Evolutionary conservation across 2,888 invertebrate genomes (phyloP).

Genomic region (Phytoseiulus persimilis): DNA sequence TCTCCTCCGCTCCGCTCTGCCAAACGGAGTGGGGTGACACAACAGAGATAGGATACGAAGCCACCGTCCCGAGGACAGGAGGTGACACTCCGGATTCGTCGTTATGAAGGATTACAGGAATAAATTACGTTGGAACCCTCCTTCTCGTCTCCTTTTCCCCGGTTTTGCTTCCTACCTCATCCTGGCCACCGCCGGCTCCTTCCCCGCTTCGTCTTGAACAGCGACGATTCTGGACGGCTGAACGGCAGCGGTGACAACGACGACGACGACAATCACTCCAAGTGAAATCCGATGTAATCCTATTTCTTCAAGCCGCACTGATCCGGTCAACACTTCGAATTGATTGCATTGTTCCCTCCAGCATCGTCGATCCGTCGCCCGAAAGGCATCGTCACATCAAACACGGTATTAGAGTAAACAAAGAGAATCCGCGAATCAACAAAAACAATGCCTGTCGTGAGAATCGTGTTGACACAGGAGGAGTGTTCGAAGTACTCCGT

Average conservation of each 20-base stretch:
- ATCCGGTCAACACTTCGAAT: conserved; percentile 22
- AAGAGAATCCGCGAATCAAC: not conserved
- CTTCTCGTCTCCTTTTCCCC: not conserved
- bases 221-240: not conserved
- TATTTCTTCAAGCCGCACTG: conserved; percentile 27
- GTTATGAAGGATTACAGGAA: conserved; percentile 5
- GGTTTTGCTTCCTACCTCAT: not conserved
- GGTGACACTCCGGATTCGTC: not conserved
- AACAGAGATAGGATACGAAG: not conserved
- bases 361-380: not conserved
- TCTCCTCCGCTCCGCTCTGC: not conserved
- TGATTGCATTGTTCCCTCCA: conserved; percentile 14
- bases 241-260: not conserved
- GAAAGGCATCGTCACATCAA: not conserved
- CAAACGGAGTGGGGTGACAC: not conserved
- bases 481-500: not conserved
- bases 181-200: not conserved
- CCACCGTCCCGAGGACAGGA: not conserved
- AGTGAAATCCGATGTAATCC: conserved; percentile 32
- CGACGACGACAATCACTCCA: conserved; percentile 33
- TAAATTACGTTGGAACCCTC: not conserved
- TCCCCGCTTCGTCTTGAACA: not conserved
- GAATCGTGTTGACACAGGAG: not conserved
- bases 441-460: not conserved
- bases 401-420: not conserved